Percentiles rank a stretch among this genome's conserved stretches.
phyloP scores from a whole-genome alignment of 2,113 vertebrate genomes.

The Marmota flaviventris region DNA sequence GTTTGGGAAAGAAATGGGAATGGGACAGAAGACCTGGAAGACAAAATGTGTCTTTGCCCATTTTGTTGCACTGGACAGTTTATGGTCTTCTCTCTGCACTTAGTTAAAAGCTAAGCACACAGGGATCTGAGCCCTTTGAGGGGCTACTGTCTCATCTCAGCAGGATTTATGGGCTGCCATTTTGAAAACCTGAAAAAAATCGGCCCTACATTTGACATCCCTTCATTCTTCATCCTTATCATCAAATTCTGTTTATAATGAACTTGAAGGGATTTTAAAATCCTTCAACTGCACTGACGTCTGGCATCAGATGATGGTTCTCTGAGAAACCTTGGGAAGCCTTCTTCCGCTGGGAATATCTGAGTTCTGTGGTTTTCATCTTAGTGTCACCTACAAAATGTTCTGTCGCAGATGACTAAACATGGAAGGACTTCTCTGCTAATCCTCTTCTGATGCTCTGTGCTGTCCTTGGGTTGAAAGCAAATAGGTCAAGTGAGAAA shows the following conservation, averaged over 20 bases:
- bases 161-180: neutral
- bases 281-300: neutral
- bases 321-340: neutral
- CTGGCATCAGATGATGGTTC: neutral
- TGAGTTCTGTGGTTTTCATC: slow-evolving; percentile 10
- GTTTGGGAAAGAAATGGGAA: too few species aligned
- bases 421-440: neutral
- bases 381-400: neutral
- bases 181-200: neutral
- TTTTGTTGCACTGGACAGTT: rapidly evolving
- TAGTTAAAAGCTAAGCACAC: neutral
- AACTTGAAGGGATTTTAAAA: neutral
- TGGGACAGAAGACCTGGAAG: neutral
- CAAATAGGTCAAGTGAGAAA: neutral
- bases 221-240: neutral
- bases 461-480: neutral
- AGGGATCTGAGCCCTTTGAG: neutral
- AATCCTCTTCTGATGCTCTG: neutral
- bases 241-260: neutral
- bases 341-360: neutral
- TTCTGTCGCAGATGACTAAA: neutral
- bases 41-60: neutral
- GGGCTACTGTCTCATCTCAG: neutral
- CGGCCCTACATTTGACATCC: neutral
- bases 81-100: neutral